Base-by-base conservation (phyloP, 2,888 invertebrate genomes). In the Epistrophe grossulariae region DNA sequence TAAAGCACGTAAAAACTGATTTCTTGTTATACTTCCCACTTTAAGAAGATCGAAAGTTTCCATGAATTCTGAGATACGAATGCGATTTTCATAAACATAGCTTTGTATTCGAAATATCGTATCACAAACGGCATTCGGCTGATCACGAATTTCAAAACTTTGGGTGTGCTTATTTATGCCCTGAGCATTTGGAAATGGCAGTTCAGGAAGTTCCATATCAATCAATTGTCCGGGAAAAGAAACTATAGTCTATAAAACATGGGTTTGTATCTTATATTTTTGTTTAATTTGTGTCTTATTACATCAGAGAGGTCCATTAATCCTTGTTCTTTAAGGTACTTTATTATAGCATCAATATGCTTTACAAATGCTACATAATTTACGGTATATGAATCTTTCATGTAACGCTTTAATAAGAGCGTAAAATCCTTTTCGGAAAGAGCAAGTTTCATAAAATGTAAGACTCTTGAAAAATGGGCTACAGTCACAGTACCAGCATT, bases 281-380 rank as follows among this genome's bases (percentile, higher is more conserved):
- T 52, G 2, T 24, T 52, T 24, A 7, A 13, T 2, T 24, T 13
- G 15, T 15, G 0, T 2, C 13, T 4, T 7, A 24, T 72, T 60
- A 95, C 89, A 50, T 89, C 64, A 1, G 89, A 94, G 1, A 93
- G 90, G 90, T 94, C 94, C 77, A 94, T 84, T 88, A 94, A 92
- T 52, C 94, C 93, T 88, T 94, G 92, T 17, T 92, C 89, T 83
- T 94, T 94, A 84, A 95, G 91, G 88, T 95, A 95, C 60, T 94
- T 93, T 88, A 95, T 94, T 28, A 95, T 94, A 15, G 95, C 94
- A 76, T 96, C 95, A 10, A 97, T 93, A 2, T 95, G 95, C 73
- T 94, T 94, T 7, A 97, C 92, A 91, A 97, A 96, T 8, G 96
- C 96, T 10, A 96, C 94, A 90, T 97, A 97, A 92, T 97, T 97